phyloP scores from a whole-genome alignment of 2,888 invertebrate species.

The Deroplatys truncata region DNA sequence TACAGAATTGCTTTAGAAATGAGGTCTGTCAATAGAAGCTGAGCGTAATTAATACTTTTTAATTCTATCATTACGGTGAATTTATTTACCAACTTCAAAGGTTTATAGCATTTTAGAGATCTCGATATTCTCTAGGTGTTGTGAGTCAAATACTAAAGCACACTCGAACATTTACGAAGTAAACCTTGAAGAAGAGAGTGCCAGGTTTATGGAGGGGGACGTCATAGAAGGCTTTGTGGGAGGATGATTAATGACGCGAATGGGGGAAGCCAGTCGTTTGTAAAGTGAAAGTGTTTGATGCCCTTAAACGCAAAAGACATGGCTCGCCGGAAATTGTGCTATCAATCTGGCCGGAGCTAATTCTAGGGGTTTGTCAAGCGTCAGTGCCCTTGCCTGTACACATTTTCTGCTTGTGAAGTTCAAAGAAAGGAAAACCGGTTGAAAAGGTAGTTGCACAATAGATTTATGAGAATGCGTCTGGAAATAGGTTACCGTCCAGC shows the following conservation, averaged over 20 bases:
- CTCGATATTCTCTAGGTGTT: not conserved
- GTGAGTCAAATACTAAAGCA: not conserved
- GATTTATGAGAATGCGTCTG: not conserved
- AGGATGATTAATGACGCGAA: not conserved
- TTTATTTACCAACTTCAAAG: too few species aligned
- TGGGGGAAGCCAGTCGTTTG: not conserved
- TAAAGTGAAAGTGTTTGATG: conserved; percentile 13
- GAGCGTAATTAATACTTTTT: too few species aligned
- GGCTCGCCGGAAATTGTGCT: conserved; percentile 26
- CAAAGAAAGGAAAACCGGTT: not conserved
- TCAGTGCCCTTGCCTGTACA: not conserved
- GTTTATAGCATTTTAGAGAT: too few species aligned
- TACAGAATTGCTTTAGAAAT: too few species aligned
- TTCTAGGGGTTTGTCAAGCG: conserved; percentile 36
- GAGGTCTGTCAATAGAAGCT: too few species aligned
- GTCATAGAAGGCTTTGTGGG: not conserved
- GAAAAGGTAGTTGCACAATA: not conserved
- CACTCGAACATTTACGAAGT: not conserved
- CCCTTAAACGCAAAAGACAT: not conserved
- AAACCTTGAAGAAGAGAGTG: not conserved
- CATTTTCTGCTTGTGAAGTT: not conserved
- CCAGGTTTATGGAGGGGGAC: not conserved
- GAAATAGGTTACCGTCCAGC: not conserved
- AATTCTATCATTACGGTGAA: too few species aligned
- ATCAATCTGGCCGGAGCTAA: conserved; percentile 43